Base-by-base conservation (phyloP, 2,888 invertebrate genomes). In the Meiosimyza platycephala region DNA sequence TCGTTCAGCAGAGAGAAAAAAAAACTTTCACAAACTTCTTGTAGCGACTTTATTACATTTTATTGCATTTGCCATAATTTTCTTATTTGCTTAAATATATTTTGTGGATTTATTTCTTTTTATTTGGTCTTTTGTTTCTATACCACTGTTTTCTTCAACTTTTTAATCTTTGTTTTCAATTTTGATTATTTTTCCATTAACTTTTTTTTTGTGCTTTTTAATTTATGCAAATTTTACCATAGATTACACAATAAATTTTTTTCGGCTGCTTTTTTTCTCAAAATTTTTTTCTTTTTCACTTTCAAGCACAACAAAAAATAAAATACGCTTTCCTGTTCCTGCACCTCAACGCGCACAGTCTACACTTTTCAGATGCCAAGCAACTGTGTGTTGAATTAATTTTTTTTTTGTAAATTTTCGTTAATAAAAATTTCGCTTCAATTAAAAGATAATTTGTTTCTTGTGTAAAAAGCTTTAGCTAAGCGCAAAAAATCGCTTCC, bases 251-350 rank as follows among this genome's bases (percentile, higher is more conserved):
- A 65, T 71, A 75, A 62, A 67, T 78, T 68, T 76, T 75, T 74
- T 73, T 62, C 55, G 51, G 69, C 68, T 73, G 71, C 69, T 71
- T 67, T 73, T 60, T 73, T 77, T 73, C 76, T 9, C 9, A 6
- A 40, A 40, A 77, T 78, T 80, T 80, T 76, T 80, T 78, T 68
- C 59, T 66, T 72, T 55, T 40, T 54, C 60, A 59, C 57, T 60
- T 62, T 72, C 33, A 33, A 60, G 59, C 48, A 5, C 52, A n/a
- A 28, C 22, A 28, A 28, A 28, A 47, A 71, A n/a, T n/a, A n/a
- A 64, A 65, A 69, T 18, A 72, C 66, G 69, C 18, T 69, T 28
- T 59, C 47, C 57, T 57, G 65, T 73, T 72, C 67, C 72, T 74
- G 47, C 47, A 54, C 63, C 69, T 69, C 18, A 64, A 54, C 33